These are phyloP conservation scores for Adoxophyes honmai DNA, from an alignment of 1,140 invertebrate genomes.

Conservation along the genomic window DNA sequence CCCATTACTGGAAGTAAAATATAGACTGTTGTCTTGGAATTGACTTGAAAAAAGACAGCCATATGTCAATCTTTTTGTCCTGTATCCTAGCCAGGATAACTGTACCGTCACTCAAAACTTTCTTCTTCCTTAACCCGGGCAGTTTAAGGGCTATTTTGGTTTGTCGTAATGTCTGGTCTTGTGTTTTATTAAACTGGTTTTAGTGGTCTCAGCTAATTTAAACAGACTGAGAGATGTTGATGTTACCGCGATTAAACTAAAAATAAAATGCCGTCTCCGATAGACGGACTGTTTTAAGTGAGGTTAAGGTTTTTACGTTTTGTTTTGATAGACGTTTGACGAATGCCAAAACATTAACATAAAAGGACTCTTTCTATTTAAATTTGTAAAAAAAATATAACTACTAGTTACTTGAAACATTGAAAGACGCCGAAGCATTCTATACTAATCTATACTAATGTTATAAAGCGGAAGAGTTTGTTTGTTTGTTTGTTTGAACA, in stretches of 20 bases:
- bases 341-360: no score
- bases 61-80: conserved; percentile 55
- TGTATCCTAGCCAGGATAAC: neutral
- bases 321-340: no score
- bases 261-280: conserved; percentile 51
- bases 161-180: no score
- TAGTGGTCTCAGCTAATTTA: conserved; percentile 54
- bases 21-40: conserved; percentile 28
- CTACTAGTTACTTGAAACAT: no score
- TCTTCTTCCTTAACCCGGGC: no score
- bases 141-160: neutral
- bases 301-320: neutral
- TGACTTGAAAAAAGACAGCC: conserved; percentile 33
- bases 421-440: no score
- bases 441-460: no score
- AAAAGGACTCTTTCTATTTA: no score
- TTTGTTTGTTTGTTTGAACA: no score
- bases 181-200: neutral
- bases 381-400: no score
- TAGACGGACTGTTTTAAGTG: conserved; percentile 36
- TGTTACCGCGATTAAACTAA: conserved; percentile 40
- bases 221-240: conserved; percentile 41
- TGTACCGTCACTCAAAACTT: neutral
- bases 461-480: no score
- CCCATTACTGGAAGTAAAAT: conserved; percentile 31